phyloP scores from a whole-genome alignment of 2,797 vertebrate species.

The Arnoldichthys spilopterus region DNA sequence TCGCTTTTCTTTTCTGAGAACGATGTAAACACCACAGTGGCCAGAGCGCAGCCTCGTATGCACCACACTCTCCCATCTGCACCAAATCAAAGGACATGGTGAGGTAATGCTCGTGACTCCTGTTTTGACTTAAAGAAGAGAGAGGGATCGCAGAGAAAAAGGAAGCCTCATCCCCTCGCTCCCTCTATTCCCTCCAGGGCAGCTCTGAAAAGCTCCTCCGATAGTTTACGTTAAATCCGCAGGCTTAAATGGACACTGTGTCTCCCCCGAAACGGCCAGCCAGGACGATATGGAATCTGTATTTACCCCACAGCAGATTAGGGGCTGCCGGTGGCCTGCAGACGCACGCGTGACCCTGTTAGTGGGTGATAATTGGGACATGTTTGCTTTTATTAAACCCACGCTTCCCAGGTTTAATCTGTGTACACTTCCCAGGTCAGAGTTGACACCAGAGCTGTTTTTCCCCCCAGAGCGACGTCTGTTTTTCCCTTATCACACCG shows the following conservation, averaged over 20 bases:
- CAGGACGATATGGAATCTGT: constrained; percentile 72
- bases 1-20: constrained; percentile 61
- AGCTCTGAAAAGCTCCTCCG: constrained; percentile 78
- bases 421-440: constrained; percentile 75
- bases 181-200: constrained; percentile 62
- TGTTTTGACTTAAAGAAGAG: constrained; percentile 81
- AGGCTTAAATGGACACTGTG: constrained; percentile 60
- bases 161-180: constrained; percentile 63
- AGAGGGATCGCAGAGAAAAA: constrained; percentile 66
- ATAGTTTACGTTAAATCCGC: constrained; percentile 78
- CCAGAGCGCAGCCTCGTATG: constrained; percentile 75
- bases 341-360: constrained; percentile 65
- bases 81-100: constrained; percentile 85
- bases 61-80: constrained; percentile 73
- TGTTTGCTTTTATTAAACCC: constrained; percentile 80
- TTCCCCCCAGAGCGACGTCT: constrained; percentile 29
- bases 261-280: constrained; percentile 62
- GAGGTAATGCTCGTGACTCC: constrained; percentile 86
- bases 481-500: constrained; percentile 37
- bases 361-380: constrained; percentile 72
- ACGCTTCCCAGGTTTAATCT: constrained; percentile 70
- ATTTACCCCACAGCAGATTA: constrained; percentile 76
- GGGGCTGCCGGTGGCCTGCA: constrained; percentile 68
- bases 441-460: constrained; percentile 62
- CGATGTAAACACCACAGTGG: constrained; percentile 81